Base-by-base conservation (phyloP, 1,140 invertebrate genomes). In the Planococcus citri region DNA sequence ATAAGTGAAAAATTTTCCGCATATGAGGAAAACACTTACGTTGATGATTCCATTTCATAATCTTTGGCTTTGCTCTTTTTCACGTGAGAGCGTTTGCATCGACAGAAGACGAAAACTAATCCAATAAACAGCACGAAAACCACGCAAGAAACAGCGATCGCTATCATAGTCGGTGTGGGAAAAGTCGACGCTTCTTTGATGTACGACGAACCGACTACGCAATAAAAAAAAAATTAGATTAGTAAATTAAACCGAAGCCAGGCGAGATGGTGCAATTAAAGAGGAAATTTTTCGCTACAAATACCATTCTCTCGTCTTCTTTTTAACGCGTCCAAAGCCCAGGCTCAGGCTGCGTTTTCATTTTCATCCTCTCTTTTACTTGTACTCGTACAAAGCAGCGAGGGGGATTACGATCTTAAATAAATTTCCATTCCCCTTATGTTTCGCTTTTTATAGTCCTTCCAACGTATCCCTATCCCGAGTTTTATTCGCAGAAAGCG, bases 61-160 rank as follows among this genome's bases (percentile, higher is more conserved):
- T 93, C 90, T 78, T 94, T 95, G 72, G 88, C 87, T 74, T 84
- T 85, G 71, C 83, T 85, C 76, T 91, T 91, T 77, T 92, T 91
- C 64, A 85, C 87, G 76, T 90, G 88, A 74, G 87, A 88, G 71
- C 86, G 84, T 73, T 89, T 89, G 78, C 91, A 93, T 69, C 90
- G 88, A 75, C 91, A 94, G 82, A 92, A 94, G 72, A 94, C 83
- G 69, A 92, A 81, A 24, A 92, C 77, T 8, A 95, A 78, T 17
- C 85, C 86, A 37, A 88, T 82, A 76, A 92, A 88, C 0, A 93
- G 79, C 0, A 92, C 79, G 74, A 91, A 88, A 9, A 93, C 87
- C 20, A 90, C 85, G 72, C 88, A 88, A 33, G 88, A 89, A 9
- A 93, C 88, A 69, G 92, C 83, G 73, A 92, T 86, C 1, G 87